Base-by-base conservation (phyloP, 1,140 invertebrate species). In the Episyrphus balteatus region DNA sequence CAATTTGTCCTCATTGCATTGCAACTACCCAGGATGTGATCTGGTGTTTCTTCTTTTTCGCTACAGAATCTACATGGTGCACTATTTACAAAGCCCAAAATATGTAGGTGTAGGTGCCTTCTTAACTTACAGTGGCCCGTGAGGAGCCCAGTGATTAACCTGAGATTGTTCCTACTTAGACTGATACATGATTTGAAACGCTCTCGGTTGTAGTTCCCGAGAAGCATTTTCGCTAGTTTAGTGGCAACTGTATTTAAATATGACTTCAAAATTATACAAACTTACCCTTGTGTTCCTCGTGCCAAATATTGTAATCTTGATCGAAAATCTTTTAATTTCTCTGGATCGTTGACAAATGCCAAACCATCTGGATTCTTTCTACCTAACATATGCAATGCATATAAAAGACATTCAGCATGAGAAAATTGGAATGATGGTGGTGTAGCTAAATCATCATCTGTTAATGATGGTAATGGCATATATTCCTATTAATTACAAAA, bases 321-420 rank as follows among this genome's bases (percentile, higher is more conserved):
- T 50, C 87, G 80, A 54, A 96, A 88, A 61, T 95, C 89, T 69
- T 93, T 95, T 1, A 95, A 70, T 55, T 82, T 77, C 31, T 87
- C 81, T 13, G 79, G 70, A 72, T 95, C 84, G 39, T 80, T 80
- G 32, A 81, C 78, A 6, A 97, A 72, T 19, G 68, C 61, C 42
- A 68, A 58, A 71, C 85, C 88, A 52, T 86, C 84, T 7, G 88
- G 83, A 57, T 76, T 75, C 57, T 86, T 83, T 51, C 84, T 80
- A 21, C 83, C 88, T n/a, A 97, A 61, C 50, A 87, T 84, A 69
- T 97, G 92, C 54, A 97, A 83, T 12, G 85, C 77, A 68, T 81
- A 95, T 55, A 98, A 77, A 18, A 96, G 72, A 77, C 89, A 94
- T 73, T 98, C 93, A 1, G 97, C 88, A 61, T 88, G 82, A 41